Evolutionary conservation across 2,888 invertebrate species (phyloP).

Genomic region (Pheosia tremula): DNA sequence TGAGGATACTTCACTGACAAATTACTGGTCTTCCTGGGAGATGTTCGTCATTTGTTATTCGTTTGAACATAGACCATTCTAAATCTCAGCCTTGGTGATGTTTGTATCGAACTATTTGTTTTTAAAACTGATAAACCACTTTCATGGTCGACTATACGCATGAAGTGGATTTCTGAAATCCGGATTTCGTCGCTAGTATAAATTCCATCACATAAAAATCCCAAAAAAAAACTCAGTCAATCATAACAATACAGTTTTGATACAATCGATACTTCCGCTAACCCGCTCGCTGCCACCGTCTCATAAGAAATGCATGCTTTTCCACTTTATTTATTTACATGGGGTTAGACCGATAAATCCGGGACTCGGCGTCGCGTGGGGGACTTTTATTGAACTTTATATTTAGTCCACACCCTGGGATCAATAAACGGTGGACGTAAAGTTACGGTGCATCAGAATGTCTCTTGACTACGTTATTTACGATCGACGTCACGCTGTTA

Average conservation of each 20-base stretch:
- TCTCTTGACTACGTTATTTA: slow-evolving; percentile 1
- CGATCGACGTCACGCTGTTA: background rate
- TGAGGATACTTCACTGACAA: no score
- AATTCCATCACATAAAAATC: background rate
- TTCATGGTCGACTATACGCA: no score
- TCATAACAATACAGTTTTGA: slow-evolving; percentile 53
- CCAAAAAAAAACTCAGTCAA: slow-evolving; percentile 26
- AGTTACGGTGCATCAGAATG: slow-evolving; percentile 50
- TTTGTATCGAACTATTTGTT: no score
- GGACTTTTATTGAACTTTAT: slow-evolving; percentile 83
- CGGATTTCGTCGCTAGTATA: no score
- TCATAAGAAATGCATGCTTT: slow-evolving; percentile 81
- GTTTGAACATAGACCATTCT: no score
- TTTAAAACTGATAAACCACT: no score
- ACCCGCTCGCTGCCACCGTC: slow-evolving; percentile 60
- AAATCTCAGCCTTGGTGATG: no score
- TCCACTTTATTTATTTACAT: slow-evolving; percentile 82
- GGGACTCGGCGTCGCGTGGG: slow-evolving; percentile 71
- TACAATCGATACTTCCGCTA: slow-evolving; percentile 71
- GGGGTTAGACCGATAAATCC: slow-evolving; percentile 83
- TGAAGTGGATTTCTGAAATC: no score
- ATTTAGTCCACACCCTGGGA: slow-evolving; percentile 76
- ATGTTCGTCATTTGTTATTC: no score
- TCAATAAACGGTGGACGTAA: slow-evolving; percentile 69
- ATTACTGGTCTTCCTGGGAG: no score